These are phyloP conservation scores for Todus mexicanus DNA, from an alignment of 2,797 vertebrate genomes.

Conservation along the genomic window DNA sequence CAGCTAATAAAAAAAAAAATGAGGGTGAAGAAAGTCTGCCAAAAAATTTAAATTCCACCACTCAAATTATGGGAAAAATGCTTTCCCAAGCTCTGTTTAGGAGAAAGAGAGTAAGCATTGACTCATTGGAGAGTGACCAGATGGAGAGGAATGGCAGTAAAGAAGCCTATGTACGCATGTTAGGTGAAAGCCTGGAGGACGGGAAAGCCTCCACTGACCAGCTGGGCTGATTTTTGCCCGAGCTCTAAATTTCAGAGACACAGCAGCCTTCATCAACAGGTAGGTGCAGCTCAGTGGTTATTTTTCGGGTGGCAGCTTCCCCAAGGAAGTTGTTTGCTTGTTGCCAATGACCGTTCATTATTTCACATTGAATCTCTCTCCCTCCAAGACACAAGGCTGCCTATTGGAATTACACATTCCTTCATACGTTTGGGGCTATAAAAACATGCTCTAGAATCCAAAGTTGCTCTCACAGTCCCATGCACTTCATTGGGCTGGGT, in stretches of 20 bases:
- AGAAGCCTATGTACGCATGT: fast-evolving
- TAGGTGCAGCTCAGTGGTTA: not conserved
- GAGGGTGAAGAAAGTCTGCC: not conserved
- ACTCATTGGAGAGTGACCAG: not conserved
- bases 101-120: not conserved
- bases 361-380: not conserved
- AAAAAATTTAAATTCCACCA: not conserved
- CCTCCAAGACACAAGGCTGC: not conserved
- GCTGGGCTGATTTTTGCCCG: not conserved
- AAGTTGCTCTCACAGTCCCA: not conserved
- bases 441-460: not conserved
- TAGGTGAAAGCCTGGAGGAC: not conserved
- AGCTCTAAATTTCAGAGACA: not conserved
- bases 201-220: not conserved
- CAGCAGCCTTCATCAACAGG: not conserved
- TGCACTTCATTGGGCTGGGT: not conserved
- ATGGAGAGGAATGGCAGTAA: not conserved
- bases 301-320: not conserved
- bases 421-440: not conserved
- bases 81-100: not conserved
- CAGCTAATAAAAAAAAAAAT: not conserved
- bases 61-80: not conserved
- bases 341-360: not conserved
- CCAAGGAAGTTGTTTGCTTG: not conserved
- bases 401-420: not conserved